Evolutionary conservation across 2,113 vertebrate genomes (phyloP), one percentile per base, ranked within the genome.

Genomic region (Hassar affinis): DNA sequence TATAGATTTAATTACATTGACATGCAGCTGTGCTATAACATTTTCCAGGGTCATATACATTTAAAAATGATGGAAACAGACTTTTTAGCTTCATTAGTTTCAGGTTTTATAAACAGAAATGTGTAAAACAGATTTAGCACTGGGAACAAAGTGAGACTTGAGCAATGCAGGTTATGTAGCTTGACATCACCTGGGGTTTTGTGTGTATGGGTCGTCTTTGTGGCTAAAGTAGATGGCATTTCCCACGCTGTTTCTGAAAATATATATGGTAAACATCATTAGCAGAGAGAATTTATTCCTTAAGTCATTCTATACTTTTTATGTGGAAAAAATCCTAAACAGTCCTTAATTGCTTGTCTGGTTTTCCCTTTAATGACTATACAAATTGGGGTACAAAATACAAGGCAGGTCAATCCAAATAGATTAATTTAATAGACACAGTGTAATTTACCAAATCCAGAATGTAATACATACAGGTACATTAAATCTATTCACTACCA

Each of bases 211-310:
- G 56, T 47, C 9, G 64, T 35, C 45, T 84, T 87, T 22, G 45
- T 33, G 47, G 64, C 51, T 76, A 74, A 54, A 52, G 49, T 54
- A 42, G 72, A 62, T 14, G 86, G 82, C 47, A 33, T 54, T 47
- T 81, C 64, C 78, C 78, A 86, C 30, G 33, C 72, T 64, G 82
- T 79, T 66, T 84, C 86, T 87, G 83, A 66, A 83, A 45, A 78
- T 57, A 84, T 22, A 81, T 17, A 84, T 56, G 18, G 33, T 25
- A 42, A 52, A 25, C 38, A 76, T 42, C 14, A 42, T 79, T 27
- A 78, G 54, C 35, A 77, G 30, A 33, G 49, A 14, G 35, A 1
- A 54, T 25, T 35, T 77, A 38, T 78, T 78, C 42, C 14, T 17
- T 45, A 61, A 27, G 6, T 6, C 5, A n/a, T 45, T 59, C 25